Evolutionary conservation across 2,888 invertebrate species (phyloP).

Genomic region (Pandemis cinnamomeana): DNA sequence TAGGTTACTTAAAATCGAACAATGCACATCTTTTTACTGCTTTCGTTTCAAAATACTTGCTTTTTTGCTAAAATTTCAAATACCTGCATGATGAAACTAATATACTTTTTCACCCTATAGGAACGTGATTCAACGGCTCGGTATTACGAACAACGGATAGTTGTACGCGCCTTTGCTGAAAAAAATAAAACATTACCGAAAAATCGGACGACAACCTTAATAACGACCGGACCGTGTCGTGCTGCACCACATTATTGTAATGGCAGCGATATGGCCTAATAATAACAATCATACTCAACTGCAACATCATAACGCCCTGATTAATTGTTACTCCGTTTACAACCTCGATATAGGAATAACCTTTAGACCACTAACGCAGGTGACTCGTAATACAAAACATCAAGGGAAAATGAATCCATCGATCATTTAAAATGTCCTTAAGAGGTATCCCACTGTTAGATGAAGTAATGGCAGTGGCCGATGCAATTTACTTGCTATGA

Average conservation of each 20-base stretch:
- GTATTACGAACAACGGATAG: too few species aligned
- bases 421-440: constrained; percentile 62
- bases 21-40: too few species aligned
- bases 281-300: constrained; percentile 60
- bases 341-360: constrained; percentile 4
- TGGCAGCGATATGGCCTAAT: constrained; percentile 60
- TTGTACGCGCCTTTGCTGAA: too few species aligned
- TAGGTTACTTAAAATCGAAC: too few species aligned
- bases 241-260: constrained; percentile 57
- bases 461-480: constrained; percentile 61
- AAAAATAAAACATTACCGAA: background rate
- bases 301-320: constrained; percentile 34
- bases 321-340: constrained; percentile 33
- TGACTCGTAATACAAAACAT: constrained; percentile 49
- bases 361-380: constrained; percentile 31
- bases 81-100: too few species aligned
- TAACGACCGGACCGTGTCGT: constrained; percentile 48
- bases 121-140: too few species aligned
- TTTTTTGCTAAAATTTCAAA: too few species aligned
- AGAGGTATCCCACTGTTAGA: constrained; percentile 64
- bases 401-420: constrained; percentile 47
- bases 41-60: too few species aligned
- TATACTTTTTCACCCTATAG: too few species aligned
- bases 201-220: background rate
- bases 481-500: constrained; percentile 60